Percentiles rank a stretch among this genome's conserved stretches.
phyloP scores from a whole-genome alignment of 2,888 invertebrate genomes.

The Junonia oenone region DNA sequence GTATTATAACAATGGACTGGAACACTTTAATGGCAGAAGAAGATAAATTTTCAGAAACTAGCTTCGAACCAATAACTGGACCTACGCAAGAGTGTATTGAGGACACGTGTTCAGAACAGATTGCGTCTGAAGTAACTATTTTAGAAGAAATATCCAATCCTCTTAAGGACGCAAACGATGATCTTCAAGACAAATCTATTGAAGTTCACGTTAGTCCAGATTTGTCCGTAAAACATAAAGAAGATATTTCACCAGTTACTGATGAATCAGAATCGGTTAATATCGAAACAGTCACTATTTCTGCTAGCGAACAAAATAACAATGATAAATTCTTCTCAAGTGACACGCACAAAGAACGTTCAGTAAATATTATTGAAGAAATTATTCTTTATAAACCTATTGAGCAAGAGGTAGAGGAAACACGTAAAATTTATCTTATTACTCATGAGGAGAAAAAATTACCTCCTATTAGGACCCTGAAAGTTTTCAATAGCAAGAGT shows the following conservation, averaged over 20 bases:
- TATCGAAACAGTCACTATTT: constrained; percentile 25
- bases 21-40: constrained; percentile 65
- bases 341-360: constrained; percentile 45
- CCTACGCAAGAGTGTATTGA: constrained; percentile 30
- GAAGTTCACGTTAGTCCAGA: neutral
- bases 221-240: neutral
- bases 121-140: constrained; percentile 68
- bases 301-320: constrained; percentile 61
- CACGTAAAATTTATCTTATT: constrained; percentile 81
- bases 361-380: constrained; percentile 54
- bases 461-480: constrained; percentile 80
- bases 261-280: neutral
- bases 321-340: constrained; percentile 57
- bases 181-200: constrained; percentile 2
- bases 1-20: constrained; percentile 58
- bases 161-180: constrained; percentile 26
- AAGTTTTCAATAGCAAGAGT: constrained; percentile 81
- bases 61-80: constrained; percentile 42
- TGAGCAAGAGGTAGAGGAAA: constrained; percentile 51
- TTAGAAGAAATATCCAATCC: constrained; percentile 31
- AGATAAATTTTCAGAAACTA: constrained; percentile 45
- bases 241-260: neutral
- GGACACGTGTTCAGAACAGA: constrained; percentile 34
- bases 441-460: constrained; percentile 86
- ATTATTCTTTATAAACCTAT: constrained; percentile 50